A percentile compares a stretch with the other conserved stretches of the same genome.
Conservation (phyloP, 2,113 vertebrate genomes). For the Ardeotis arabs region DNA sequence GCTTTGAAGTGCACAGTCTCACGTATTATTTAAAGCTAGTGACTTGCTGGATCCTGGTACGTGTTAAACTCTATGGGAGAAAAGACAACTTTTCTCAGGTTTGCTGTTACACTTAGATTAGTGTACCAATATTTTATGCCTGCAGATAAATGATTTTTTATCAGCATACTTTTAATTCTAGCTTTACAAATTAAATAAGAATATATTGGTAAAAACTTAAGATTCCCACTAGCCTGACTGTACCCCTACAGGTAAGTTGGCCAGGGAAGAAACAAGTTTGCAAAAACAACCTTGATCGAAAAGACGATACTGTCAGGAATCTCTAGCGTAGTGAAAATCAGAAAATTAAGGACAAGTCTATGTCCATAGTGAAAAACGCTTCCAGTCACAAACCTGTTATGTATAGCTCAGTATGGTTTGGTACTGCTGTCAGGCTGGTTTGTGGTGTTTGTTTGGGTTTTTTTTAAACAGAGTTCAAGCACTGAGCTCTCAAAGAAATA, state of each 20-base stretch:
- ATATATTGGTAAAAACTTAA: background rate
- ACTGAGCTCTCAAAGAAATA: constrained; percentile 27
- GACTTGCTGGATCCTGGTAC: background rate
- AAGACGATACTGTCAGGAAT: background rate
- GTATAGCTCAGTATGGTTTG: constrained; percentile 29
- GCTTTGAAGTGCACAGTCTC: background rate
- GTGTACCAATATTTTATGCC: background rate
- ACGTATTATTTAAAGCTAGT: background rate
- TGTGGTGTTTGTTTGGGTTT: background rate
- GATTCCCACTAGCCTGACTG: background rate
- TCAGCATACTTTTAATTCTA: background rate
- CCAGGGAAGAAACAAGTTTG: background rate
- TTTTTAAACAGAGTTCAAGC: background rate
- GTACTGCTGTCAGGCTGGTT: constrained; percentile 21
- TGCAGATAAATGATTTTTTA: background rate
- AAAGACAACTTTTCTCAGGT: background rate
- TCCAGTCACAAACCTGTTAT: constrained; percentile 32
- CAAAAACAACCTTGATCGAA: background rate
- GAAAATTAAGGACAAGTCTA: background rate
- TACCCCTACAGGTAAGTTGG: background rate
- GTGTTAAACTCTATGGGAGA: background rate
- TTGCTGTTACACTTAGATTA: background rate
- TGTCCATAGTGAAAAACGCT: constrained; percentile 16
- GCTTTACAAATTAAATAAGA: background rate
- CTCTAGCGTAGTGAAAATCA: background rate